A percentile compares a stretch with the other conserved stretches of the same genome.
Conservation (phyloP, 2,888 invertebrate genomes). For the Ectropis crepuscularia region DNA sequence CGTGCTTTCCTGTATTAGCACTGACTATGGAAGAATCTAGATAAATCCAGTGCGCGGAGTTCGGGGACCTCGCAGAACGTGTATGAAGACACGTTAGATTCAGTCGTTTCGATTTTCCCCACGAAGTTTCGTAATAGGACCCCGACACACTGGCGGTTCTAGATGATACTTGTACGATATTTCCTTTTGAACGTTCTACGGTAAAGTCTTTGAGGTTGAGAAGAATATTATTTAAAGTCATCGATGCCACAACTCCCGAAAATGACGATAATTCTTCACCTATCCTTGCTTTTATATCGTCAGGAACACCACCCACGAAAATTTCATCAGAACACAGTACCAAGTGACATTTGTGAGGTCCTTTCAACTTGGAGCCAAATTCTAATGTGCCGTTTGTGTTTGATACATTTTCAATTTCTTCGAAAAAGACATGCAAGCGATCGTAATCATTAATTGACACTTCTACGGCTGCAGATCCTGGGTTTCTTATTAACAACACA, state of each 20-base stretch:
- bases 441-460: conserved; percentile 68
- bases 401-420: conserved; percentile 21
- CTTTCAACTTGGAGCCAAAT: not conserved
- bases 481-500: conserved; percentile 62
- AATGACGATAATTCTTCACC: conserved; percentile 60
- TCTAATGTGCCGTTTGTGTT: not conserved
- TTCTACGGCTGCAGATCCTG: conserved; percentile 67
- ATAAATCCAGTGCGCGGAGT: conserved; percentile 66
- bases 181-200: conserved; percentile 62
- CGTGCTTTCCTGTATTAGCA: conserved; percentile 49
- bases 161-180: conserved; percentile 67
- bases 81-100: conserved; percentile 74
- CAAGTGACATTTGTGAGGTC: conserved; percentile 8
- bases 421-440: conserved; percentile 63
- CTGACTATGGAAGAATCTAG: conserved; percentile 61
- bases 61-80: conserved; percentile 52
- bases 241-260: conserved; percentile 62
- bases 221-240: conserved; percentile 60
- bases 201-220: conserved; percentile 64
- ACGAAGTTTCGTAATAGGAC: conserved; percentile 70
- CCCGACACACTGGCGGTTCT: conserved; percentile 75
- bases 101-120: conserved; percentile 69
- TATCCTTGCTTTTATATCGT: conserved; percentile 44
- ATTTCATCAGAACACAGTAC: conserved; percentile 68
- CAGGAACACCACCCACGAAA: conserved; percentile 68